Evolutionary conservation across 2,888 invertebrate genomes (phyloP).

Genomic region (Habrosyne pyritoides): DNA sequence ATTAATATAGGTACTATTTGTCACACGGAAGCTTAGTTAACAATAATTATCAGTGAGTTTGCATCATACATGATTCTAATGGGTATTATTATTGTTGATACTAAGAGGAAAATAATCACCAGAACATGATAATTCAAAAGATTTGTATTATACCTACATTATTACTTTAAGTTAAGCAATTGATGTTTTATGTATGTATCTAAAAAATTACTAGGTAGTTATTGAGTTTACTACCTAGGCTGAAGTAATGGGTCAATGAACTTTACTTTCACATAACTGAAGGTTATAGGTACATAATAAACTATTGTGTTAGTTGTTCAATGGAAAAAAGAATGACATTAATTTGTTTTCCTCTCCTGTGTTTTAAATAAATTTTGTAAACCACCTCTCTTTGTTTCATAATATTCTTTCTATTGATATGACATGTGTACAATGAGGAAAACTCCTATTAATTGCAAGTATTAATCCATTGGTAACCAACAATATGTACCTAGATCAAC

Average conservation of each 20-base stretch:
- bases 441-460: background rate
- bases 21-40: background rate
- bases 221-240: conserved; percentile 38
- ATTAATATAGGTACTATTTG: background rate
- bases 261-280: conserved; percentile 64
- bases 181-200: conserved; percentile 12
- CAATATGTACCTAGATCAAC: too few relatives aligned
- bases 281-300: conserved; percentile 35
- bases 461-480: background rate
- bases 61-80: background rate
- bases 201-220: conserved; percentile 17
- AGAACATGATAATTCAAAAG: conserved; percentile 19
- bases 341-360: too few relatives aligned
- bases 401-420: background rate
- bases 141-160: conserved; percentile 13
- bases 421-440: background rate
- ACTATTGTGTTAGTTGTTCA: background rate
- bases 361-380: too few relatives aligned
- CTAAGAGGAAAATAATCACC: conserved; percentile 30
- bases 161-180: conserved; percentile 16
- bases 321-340: too few relatives aligned
- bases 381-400: background rate
- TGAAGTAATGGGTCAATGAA: conserved; percentile 60
- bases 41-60: background rate
- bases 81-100: conserved; percentile 25